A percentile compares a stretch with the other conserved stretches of the same genome.
Evolutionary conservation across 2,113 vertebrate genomes (phyloP).

Genomic region (Paramormyrops kingsleyae): DNA sequence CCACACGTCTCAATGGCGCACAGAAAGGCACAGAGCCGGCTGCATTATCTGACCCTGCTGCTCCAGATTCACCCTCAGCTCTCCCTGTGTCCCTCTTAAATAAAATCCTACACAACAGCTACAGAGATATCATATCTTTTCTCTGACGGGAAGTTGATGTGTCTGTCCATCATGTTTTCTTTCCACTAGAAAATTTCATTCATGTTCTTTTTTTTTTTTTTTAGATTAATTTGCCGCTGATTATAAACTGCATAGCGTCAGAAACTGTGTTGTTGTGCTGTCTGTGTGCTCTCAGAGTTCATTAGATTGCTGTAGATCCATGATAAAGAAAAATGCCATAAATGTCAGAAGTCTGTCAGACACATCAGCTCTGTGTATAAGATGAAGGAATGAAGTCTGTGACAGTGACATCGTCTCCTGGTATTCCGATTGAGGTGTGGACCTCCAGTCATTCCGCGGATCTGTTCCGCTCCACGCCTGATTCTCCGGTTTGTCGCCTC

Average conservation of each 20-base stretch:
- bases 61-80: neutral
- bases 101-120: neutral
- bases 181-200: neutral
- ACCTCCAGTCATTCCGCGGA: neutral
- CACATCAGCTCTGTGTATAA: neutral
- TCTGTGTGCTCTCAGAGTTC: neutral
- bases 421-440: neutral
- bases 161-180: neutral
- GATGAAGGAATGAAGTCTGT: neutral
- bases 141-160: neutral
- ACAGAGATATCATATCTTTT: neutral
- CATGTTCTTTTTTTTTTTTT: neutral
- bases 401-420: neutral
- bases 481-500: neutral
- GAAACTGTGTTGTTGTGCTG: neutral
- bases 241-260: neutral
- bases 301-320: neutral
- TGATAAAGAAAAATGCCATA: neutral
- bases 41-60: neutral
- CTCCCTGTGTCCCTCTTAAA: neutral
- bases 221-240: neutral
- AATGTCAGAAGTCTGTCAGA: neutral
- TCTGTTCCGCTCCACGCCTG: neutral
- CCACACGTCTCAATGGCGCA: neutral
- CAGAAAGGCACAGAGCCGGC: neutral